Evolutionary conservation across 2,888 invertebrate species (phyloP).

Genomic region (Zele albiditarsus): DNA sequence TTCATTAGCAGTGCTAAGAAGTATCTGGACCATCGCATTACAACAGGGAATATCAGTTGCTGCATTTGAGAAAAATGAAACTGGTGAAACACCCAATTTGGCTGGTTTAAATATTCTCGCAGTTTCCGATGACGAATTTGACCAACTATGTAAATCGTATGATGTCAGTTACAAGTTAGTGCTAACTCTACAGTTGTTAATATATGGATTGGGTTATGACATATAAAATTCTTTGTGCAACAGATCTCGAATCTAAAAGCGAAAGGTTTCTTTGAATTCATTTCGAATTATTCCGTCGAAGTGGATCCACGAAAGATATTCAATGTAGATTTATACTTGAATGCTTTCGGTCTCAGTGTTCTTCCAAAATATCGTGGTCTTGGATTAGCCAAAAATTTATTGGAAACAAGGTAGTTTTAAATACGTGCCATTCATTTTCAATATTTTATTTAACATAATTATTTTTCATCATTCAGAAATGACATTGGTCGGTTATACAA

Average conservation of each 20-base stretch:
- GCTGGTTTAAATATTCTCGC: conserved; percentile 67
- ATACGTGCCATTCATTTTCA: too few relatives aligned
- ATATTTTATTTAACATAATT: too few relatives aligned
- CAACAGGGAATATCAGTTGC: conserved; percentile 63
- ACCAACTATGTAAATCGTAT: conserved; percentile 32
- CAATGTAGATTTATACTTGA: conserved; percentile 61
- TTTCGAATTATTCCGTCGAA: conserved; percentile 34
- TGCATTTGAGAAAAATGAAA: conserved; percentile 66
- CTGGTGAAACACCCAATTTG: conserved; percentile 63
- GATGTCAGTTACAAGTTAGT: too few relatives aligned
- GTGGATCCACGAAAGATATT: conserved; percentile 49
- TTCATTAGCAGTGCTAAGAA: conserved; percentile 55
- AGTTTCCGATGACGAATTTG: conserved; percentile 46
- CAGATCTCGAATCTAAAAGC: conserved; percentile 26
- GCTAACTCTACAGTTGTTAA: too few relatives aligned
- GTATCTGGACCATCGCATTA: conserved; percentile 60
- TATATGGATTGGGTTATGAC: too few relatives aligned
- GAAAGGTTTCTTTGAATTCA: conserved; percentile 43
- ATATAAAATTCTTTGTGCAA: not conserved
- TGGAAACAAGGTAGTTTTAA: conserved; percentile 57
- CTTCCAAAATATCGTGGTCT: conserved; percentile 65
- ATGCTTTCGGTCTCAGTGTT: conserved; percentile 66
- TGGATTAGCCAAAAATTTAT: conserved; percentile 59
- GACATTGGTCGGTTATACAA: conserved; percentile 56
- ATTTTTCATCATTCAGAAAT: too few relatives aligned